A percentile compares a stretch with the other conserved stretches of the same genome.
Evolutionary conservation across 35 echinoderm and acorn worm species (phyloP).

Genomic region (Hemicentrotus pulcherrimus): DNA sequence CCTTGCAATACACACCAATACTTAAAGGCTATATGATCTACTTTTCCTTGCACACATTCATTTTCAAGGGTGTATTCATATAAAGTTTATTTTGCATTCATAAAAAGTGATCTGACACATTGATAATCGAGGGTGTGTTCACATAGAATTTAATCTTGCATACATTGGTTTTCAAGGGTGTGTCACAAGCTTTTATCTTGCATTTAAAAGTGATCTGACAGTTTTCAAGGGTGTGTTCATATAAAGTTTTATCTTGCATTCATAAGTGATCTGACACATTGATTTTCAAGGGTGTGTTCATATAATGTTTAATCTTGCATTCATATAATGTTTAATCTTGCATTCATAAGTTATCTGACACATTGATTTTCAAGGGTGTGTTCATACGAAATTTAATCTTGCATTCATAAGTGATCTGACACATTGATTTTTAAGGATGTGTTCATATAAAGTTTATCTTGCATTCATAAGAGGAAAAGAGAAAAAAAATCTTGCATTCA

Average conservation of each 20-base stretch:
- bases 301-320: background rate
- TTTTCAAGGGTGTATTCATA: too few relatives aligned
- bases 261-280: conserved; percentile 71
- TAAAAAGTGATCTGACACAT: too few relatives aligned
- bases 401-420: conserved; percentile 64
- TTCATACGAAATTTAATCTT: background rate
- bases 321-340: background rate
- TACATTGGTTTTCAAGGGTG: conserved; percentile 80
- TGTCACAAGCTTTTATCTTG: conserved; percentile 29
- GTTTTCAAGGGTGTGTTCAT: background rate
- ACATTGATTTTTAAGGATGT: conserved; percentile 83
- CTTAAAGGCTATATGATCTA: too few relatives aligned
- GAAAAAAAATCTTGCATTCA: too few relatives aligned
- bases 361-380: background rate
- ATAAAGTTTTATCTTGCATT: background rate
- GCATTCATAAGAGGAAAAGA: too few relatives aligned
- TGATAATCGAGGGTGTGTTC: conserved; percentile 49
- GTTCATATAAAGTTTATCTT: background rate
- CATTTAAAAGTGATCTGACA: too few relatives aligned
- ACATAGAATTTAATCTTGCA: background rate
- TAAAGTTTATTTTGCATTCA: too few relatives aligned
- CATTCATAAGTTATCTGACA: too few relatives aligned
- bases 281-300: conserved; percentile 83
- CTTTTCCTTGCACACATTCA: too few relatives aligned
- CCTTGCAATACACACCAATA: too few relatives aligned